Evolutionary conservation across 1,140 invertebrate species (phyloP).

Genomic region (Zaprionus taronus): DNA sequence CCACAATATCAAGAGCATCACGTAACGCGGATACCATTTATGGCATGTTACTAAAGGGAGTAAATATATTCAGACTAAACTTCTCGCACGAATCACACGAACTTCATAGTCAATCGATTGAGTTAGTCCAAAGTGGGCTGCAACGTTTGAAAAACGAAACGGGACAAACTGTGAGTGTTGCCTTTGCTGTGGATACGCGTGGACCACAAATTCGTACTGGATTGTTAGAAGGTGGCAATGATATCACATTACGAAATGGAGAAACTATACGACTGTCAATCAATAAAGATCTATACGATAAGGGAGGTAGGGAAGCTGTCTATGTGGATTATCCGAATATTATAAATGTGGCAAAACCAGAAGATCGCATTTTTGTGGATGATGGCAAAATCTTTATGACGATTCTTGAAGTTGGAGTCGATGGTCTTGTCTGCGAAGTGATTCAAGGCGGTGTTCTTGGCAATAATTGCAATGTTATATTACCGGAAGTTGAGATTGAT

Average conservation of each 20-base stretch:
- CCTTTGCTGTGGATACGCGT: slow-evolving; percentile 96
- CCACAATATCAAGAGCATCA: slow-evolving; percentile 98
- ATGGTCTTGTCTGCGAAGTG: slow-evolving; percentile 90
- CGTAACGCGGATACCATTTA: slow-evolving; percentile 92
- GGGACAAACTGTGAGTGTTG: slow-evolving; percentile 85
- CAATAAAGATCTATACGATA: slow-evolving; percentile 91
- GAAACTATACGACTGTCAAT: slow-evolving; percentile 94
- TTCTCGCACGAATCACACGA: slow-evolving; percentile 99
- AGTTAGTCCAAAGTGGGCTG: slow-evolving; percentile 92
- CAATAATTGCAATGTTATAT: slow-evolving; percentile 97
- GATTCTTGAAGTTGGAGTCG: slow-evolving; percentile 88
- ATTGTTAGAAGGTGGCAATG: slow-evolving; percentile 89
- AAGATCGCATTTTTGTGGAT: slow-evolving; percentile 96
- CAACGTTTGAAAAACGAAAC: slow-evolving; percentile 90
- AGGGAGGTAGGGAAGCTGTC: slow-evolving; percentile 90
- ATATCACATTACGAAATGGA: slow-evolving; percentile 92
- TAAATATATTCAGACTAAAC: slow-evolving; percentile 98
- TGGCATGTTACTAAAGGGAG: slow-evolving; percentile 98
- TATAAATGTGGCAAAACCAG: slow-evolving; percentile 94
- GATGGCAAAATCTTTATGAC: slow-evolving; percentile 98
- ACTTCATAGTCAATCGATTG: slow-evolving; percentile 95
- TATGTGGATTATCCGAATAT: slow-evolving; percentile 97
- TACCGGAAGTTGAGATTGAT: slow-evolving; percentile 97
- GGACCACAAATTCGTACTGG: slow-evolving; percentile 99
- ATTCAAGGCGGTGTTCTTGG: slow-evolving; percentile 98